Percentiles rank a stretch among this genome's conserved stretches.
These are phyloP conservation scores for Macaca nemestrina DNA, from an alignment of 2,113 vertebrate species.

Conservation along the genomic window DNA sequence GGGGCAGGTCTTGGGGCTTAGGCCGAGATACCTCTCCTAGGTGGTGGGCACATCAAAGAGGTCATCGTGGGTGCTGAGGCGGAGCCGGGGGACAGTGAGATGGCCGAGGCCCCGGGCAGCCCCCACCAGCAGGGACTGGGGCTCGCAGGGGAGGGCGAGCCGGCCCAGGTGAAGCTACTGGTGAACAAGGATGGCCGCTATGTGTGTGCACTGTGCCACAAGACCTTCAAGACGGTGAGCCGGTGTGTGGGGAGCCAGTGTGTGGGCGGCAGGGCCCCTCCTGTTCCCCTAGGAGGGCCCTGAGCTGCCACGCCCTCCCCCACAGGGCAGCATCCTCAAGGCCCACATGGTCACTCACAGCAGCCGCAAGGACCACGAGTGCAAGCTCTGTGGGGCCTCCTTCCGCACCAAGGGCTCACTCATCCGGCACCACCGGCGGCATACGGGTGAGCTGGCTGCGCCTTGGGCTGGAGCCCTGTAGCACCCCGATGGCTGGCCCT, in stretches of 20 bases:
- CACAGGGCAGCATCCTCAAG: slow-evolving; percentile 95
- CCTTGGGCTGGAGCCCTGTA: fast-evolving
- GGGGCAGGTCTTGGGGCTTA: background rate
- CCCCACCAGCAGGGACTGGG: slow-evolving; percentile 67
- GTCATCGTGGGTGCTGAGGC: slow-evolving; percentile 82
- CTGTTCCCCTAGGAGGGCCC: background rate
- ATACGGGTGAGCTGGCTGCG: slow-evolving; percentile 89
- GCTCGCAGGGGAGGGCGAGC: slow-evolving; percentile 76
- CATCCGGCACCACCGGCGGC: slow-evolving; percentile 96
- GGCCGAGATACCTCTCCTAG: slow-evolving; percentile 73
- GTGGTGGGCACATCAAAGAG: slow-evolving; percentile 84
- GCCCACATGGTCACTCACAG: slow-evolving; percentile 98
- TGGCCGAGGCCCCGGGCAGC: slow-evolving; percentile 77
- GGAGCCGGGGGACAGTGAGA: slow-evolving; percentile 74
- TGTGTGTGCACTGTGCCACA: slow-evolving; percentile 93
- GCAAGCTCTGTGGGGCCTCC: slow-evolving; percentile 92
- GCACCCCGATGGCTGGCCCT: background rate
- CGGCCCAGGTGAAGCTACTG: slow-evolving; percentile 85
- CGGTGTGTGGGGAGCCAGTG: background rate
- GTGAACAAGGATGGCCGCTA: slow-evolving; percentile 93
- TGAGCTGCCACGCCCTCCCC: slow-evolving; percentile 17
- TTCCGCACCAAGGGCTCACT: slow-evolving; percentile 98
- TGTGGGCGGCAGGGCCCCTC: fast-evolving
- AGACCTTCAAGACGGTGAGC: slow-evolving; percentile 96
- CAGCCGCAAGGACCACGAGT: slow-evolving; percentile 95